Conservation (phyloP, 2,113 vertebrate species). For the Daubentonia madagascariensis region DNA sequence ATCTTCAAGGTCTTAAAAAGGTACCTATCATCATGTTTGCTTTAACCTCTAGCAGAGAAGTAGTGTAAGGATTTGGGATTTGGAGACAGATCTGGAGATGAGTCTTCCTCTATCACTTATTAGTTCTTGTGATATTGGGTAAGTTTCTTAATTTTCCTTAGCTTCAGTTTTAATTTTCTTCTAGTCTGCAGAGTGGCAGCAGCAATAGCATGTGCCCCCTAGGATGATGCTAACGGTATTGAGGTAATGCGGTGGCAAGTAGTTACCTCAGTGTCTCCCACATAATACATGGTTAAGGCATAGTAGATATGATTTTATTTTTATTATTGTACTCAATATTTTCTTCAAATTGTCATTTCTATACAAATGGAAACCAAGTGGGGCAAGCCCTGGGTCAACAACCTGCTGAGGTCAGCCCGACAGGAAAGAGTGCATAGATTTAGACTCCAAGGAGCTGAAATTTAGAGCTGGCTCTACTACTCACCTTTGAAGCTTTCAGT, state of each 20-base stretch:
- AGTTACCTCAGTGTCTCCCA: rapidly evolving
- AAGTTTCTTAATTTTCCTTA: not conserved
- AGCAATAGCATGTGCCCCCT: rapidly evolving
- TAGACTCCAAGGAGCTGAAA: not conserved
- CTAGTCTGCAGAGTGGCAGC: not conserved
- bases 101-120: not conserved
- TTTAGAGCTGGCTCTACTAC: not conserved
- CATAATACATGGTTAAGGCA: rapidly evolving
- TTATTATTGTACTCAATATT: not conserved
- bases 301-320: not conserved
- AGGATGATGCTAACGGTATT: rapidly evolving
- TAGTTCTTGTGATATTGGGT: not conserved
- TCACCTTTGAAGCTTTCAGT: not conserved
- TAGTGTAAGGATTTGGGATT: not conserved
- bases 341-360: not conserved
- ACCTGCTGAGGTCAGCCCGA: not conserved
- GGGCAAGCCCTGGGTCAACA: not conserved
- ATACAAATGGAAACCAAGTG: not conserved
- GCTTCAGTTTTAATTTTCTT: rapidly evolving
- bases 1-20: not conserved
- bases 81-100: not conserved
- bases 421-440: rapidly evolving
- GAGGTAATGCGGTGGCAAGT: rapidly evolving
- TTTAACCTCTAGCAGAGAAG: not conserved
- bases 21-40: not conserved